These are phyloP conservation scores for Allacma fusca DNA, from an alignment of 2,888 invertebrate genomes.

Conservation along the genomic window DNA sequence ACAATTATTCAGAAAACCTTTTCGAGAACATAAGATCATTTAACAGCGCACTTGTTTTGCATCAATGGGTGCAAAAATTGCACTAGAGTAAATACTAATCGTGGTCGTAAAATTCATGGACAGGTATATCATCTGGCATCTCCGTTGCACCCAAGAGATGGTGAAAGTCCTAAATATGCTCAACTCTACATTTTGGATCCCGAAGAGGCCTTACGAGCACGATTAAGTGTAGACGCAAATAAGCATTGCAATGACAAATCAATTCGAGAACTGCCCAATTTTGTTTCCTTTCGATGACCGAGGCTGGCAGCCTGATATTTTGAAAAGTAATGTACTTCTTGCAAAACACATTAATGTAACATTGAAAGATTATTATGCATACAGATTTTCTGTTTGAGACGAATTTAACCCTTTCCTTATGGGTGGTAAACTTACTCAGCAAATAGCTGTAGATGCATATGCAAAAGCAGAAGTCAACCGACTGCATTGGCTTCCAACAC, in stretches of 20 bases:
- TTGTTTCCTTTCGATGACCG: neutral
- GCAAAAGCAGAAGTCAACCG: slow-evolving; percentile 59
- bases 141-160: neutral
- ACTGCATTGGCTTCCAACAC: slow-evolving; percentile 52
- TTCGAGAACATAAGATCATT: neutral
- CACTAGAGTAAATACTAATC: neutral
- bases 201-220: neutral
- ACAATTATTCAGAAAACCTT: neutral
- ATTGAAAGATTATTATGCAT: too few relatives aligned
- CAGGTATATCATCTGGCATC: neutral
- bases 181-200: slow-evolving; percentile 18
- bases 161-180: neutral
- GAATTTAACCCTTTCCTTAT: too few relatives aligned
- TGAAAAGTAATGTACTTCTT: too few relatives aligned
- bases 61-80: slow-evolving; percentile 1
- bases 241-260: neutral
- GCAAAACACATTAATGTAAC: too few relatives aligned
- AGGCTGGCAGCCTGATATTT: neutral
- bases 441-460: slow-evolving; percentile 61
- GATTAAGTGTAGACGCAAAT: neutral
- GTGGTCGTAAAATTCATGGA: neutral
- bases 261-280: neutral
- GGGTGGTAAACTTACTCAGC: slow-evolving; percentile 59
- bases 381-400: too few relatives aligned
- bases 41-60: neutral